Base-by-base conservation (phyloP, 2,113 vertebrate genomes). In the Romanogobio albipinnatus region DNA sequence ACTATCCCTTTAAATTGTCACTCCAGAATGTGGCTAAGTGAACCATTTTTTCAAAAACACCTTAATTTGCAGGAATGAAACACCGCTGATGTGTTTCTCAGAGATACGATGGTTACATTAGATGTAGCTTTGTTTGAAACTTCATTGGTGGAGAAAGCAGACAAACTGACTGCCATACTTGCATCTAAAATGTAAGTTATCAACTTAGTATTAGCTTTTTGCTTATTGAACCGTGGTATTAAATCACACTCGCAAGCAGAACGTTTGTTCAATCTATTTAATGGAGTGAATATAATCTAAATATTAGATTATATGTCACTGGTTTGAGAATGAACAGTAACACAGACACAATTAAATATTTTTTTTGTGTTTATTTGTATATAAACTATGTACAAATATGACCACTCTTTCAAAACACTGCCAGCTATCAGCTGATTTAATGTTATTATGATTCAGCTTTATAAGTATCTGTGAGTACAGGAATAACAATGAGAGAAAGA, bases 351-450 rank as follows among this genome's bases (percentile, higher is more conserved):
- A 26, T 45, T 17, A 9, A 17, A 24, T 24, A 1, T 45, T 39
- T 58, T 39, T 58, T 36, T 36, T 61, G 7, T 45, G 19, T 78
- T 79, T 61, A 61, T 78, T 76, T 45, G 13, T 79, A 17, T 43
- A 43, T 43, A 61, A 78, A 61, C 33, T 78, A 59, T 1, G 14
- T 45, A 45, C 36, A 79, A 77, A 79, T 61, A 78, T 78, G 17
- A 56, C 45, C 26, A 59, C 13, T 77, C 3, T 59, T 15, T 26
- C 13, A 58, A 77, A 78, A 59, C 53, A 59, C 5, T 39, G 11
- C 10, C 22, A 78, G 9, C 51, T 76, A 33, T 14, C 49, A 76
- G 9, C 19, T 58, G 51, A 36, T 36, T 4, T 1, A 9, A 43
- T 0, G 33, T 14, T 39, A 36, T 58, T 33, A 24, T 53, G 15